These are phyloP conservation scores for Euleptes europaea DNA, from an alignment of 2,113 vertebrate genomes.

Conservation along the genomic window DNA sequence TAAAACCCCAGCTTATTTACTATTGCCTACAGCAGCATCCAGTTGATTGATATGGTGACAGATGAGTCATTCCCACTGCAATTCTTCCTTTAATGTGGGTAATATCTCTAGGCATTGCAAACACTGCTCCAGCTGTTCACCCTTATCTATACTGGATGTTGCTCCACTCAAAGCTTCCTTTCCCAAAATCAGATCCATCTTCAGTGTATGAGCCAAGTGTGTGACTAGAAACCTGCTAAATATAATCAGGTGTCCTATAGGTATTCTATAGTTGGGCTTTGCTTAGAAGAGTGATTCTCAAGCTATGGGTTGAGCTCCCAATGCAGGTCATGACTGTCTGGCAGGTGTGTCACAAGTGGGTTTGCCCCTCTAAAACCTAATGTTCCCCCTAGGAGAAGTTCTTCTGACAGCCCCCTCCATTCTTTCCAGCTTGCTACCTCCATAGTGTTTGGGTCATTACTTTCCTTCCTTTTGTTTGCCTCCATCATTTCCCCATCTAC, in stretches of 20 bases:
- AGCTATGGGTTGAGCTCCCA: too few relatives aligned
- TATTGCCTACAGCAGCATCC: neutral
- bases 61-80: neutral
- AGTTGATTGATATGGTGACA: neutral
- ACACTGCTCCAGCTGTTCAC: neutral
- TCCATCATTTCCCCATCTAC: too few relatives aligned
- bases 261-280: neutral
- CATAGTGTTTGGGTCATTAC: too few relatives aligned
- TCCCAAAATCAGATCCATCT: neutral
- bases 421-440: too few relatives aligned
- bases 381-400: too few relatives aligned
- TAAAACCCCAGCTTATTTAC: neutral
- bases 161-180: neutral
- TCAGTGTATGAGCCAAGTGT: accelerated
- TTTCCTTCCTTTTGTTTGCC: too few relatives aligned
- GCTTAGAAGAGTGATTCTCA: neutral
- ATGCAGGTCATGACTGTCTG: too few relatives aligned
- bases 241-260: neutral
- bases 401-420: too few relatives aligned
- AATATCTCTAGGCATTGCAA: neutral
- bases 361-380: too few relatives aligned
- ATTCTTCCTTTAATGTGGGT: neutral
- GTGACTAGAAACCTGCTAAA: neutral
- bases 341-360: too few relatives aligned
- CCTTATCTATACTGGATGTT: neutral